These are phyloP conservation scores for Adelphocoris suturalis DNA, from an alignment of 2,888 invertebrate species.

Conservation along the genomic window DNA sequence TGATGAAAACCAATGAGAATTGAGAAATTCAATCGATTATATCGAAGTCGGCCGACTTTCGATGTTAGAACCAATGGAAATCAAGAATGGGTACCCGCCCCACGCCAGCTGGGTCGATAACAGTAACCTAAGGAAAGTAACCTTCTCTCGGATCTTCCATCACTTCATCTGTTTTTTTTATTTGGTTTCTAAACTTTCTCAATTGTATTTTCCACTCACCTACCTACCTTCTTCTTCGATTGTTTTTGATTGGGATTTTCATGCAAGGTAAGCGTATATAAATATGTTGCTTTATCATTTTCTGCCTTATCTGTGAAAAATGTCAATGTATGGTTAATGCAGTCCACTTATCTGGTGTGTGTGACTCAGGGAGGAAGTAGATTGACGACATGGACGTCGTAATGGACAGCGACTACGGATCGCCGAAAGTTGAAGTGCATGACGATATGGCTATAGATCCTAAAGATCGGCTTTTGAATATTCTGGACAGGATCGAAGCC, in stretches of 20 bases:
- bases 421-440: constrained; percentile 70
- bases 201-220: not conserved
- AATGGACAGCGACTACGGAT: constrained; percentile 53
- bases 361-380: not conserved
- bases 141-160: constrained; percentile 52
- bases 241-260: not conserved
- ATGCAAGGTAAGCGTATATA: not conserved
- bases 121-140: not conserved
- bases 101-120: not conserved
- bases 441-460: constrained; percentile 67
- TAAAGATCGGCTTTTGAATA: constrained; percentile 83
- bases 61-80: too few relatives aligned
- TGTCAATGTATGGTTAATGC: not conserved
- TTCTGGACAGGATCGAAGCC: constrained; percentile 89
- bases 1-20: too few relatives aligned
- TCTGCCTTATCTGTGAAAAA: not conserved
- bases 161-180: too few relatives aligned
- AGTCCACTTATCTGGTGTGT: not conserved
- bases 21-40: too few relatives aligned
- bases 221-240: not conserved
- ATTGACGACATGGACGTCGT: constrained; percentile 47
- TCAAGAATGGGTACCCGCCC: too few relatives aligned
- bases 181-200: not conserved
- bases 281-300: not conserved
- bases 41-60: too few relatives aligned